phyloP scores from a whole-genome alignment of 1,140 invertebrate genomes.

The Latrodectus geometricus region DNA sequence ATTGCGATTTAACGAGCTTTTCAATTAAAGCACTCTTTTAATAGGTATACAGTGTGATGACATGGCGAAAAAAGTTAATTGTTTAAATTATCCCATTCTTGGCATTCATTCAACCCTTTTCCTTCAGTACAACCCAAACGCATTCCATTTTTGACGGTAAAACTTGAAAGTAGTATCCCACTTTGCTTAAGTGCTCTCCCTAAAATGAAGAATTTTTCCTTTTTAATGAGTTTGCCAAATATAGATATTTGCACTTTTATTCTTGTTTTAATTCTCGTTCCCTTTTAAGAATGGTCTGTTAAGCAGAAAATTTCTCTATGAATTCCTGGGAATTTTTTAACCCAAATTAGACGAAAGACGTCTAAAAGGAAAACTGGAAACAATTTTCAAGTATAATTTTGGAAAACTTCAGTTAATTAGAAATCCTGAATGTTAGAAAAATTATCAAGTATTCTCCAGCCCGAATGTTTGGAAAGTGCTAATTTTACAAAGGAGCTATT shows the following conservation, averaged over 20 bases:
- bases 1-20: neutral
- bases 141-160: constrained; percentile 1
- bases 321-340: too few relatives aligned
- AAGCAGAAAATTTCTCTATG: too few relatives aligned
- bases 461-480: too few relatives aligned
- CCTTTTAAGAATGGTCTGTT: too few relatives aligned
- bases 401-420: too few relatives aligned
- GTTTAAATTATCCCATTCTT: neutral
- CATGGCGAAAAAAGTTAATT: constrained; percentile 1
- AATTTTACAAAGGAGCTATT: too few relatives aligned
- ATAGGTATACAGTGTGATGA: neutral
- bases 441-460: too few relatives aligned
- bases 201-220: constrained; percentile 23
- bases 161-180: constrained; percentile 2
- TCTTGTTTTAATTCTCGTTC: too few relatives aligned
- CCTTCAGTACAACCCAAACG: neutral
- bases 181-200: constrained; percentile 29
- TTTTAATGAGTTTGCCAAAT: constrained; percentile 12
- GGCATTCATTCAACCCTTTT: neutral
- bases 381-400: too few relatives aligned
- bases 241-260: neutral
- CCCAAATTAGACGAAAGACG: too few relatives aligned
- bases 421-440: too few relatives aligned
- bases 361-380: too few relatives aligned
- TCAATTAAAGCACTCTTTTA: neutral